Percentiles rank a stretch among this genome's conserved stretches.
Conservation (phyloP, 1,140 invertebrate species). For the Heterodera carotae region DNA sequence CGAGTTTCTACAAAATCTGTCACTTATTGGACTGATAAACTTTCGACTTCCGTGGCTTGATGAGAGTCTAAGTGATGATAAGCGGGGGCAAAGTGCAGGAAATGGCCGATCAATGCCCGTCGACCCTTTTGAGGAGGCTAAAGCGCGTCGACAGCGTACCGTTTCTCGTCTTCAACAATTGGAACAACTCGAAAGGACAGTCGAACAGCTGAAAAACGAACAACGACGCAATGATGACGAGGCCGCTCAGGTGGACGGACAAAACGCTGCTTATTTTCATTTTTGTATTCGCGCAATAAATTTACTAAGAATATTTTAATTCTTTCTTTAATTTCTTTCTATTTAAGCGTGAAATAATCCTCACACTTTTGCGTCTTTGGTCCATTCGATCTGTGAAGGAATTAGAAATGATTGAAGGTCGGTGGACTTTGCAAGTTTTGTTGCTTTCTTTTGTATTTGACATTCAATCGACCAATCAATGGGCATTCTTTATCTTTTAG, state of each 20-base stretch:
- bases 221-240: conserved; percentile 43
- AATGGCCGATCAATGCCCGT: background rate
- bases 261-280: too few species aligned
- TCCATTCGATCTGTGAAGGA: conserved; percentile 75
- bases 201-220: conserved; percentile 33
- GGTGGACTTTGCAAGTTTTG: too few species aligned
- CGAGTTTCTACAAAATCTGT: conserved; percentile 33
- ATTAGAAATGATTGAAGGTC: conserved; percentile 70
- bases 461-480: background rate
- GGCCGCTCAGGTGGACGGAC: conserved; percentile 15
- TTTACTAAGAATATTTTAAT: background rate
- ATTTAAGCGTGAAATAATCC: conserved; percentile 40
- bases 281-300: too few species aligned
- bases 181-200: conserved; percentile 35
- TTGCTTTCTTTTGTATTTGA: conserved; percentile 24
- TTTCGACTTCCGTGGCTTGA: conserved; percentile 43
- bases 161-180: conserved; percentile 29
- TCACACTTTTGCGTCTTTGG: conserved; percentile 44
- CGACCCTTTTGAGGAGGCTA: conserved; percentile 17
- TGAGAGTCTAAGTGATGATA: background rate
- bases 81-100: too few species aligned
- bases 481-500: conserved; percentile 1
- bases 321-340: background rate
- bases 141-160: conserved; percentile 29
- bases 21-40: conserved; percentile 34